Evolutionary conservation across 2,113 vertebrate species (phyloP).

Genomic region (Acrocephalus kingi): DNA sequence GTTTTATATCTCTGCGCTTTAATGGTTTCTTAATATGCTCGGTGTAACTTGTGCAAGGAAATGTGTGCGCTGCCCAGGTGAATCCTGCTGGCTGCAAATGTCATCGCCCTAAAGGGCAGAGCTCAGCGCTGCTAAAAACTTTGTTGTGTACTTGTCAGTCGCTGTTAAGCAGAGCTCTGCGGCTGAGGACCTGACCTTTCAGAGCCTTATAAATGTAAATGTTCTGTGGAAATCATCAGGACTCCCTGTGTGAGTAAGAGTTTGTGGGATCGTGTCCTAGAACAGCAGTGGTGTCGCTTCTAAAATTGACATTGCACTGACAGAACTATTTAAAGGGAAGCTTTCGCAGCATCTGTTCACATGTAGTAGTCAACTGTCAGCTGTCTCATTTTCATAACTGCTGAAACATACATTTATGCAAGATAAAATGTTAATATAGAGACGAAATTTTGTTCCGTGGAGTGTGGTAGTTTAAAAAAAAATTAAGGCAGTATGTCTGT

Average conservation of each 20-base stretch:
- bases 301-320: constrained; percentile 32
- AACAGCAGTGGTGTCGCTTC: constrained; percentile 14
- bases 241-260: not conserved
- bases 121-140: not conserved
- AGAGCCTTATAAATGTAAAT: not conserved
- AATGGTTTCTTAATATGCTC: not conserved
- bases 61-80: not conserved
- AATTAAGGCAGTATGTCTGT: not conserved
- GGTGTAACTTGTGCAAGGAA: not conserved
- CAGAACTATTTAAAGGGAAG: constrained; percentile 54
- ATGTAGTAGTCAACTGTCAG: constrained; percentile 42
- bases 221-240: not conserved
- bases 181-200: not conserved
- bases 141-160: not conserved
- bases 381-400: constrained; percentile 55
- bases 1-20: rapidly evolving
- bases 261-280: not conserved
- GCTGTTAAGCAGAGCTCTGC: not conserved
- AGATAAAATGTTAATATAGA: not conserved
- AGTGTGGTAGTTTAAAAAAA: not conserved
- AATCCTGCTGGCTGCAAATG: not conserved
- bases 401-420: constrained; percentile 41
- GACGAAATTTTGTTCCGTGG: not conserved
- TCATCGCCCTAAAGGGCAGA: not conserved
- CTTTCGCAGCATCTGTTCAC: constrained; percentile 49